Evolutionary conservation across 2,113 vertebrate species (phyloP).

Genomic region (Pelmatolapia mariae): DNA sequence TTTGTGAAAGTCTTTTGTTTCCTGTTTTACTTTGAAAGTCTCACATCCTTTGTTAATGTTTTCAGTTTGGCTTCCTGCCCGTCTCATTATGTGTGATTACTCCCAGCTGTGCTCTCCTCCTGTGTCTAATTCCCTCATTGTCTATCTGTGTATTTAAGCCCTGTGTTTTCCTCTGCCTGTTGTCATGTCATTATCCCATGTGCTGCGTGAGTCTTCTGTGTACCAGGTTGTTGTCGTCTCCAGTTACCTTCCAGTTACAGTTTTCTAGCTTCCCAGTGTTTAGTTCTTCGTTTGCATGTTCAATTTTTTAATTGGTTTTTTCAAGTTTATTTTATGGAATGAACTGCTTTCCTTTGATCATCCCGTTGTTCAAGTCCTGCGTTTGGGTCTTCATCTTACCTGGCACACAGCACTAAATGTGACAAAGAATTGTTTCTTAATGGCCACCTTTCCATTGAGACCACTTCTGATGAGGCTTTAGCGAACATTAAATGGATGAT

Average conservation of each 20-base stretch:
- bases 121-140: neutral
- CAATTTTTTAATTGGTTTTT: neutral
- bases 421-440: neutral
- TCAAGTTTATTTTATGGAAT: neutral
- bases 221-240: fast-evolving
- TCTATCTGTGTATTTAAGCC: neutral
- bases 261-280: neutral
- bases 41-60: neutral
- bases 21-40: neutral
- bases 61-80: neutral
- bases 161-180: neutral
- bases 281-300: neutral
- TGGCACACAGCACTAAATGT: neutral
- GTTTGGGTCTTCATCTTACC: neutral
- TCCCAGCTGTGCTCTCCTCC: neutral
- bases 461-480: neutral
- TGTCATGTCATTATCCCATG: neutral
- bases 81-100: neutral
- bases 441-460: neutral
- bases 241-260: neutral
- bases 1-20: neutral
- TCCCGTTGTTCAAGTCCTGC: neutral
- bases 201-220: neutral
- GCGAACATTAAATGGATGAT: neutral
- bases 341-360: neutral